Evolutionary conservation across 1,140 invertebrate species (phyloP).

Genomic region (Drosophila serrata): DNA sequence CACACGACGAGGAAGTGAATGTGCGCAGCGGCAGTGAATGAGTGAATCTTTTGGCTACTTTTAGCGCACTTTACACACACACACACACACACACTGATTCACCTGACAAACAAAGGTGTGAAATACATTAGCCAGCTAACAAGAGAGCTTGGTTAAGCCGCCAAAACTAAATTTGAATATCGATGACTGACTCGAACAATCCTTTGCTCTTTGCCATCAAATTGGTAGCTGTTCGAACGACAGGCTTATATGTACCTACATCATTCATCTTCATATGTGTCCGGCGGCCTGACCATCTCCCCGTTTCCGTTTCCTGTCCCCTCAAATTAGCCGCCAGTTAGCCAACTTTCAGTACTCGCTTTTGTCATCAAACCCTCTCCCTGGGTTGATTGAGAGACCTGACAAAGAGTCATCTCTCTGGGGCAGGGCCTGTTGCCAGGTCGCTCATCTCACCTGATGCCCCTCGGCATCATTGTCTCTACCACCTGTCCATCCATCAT

Average conservation of each 20-base stretch:
- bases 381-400: slow-evolving; percentile 55
- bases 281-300: neutral
- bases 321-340: slow-evolving; percentile 69
- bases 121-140: slow-evolving; percentile 48
- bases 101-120: slow-evolving; percentile 68
- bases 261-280: slow-evolving; percentile 68
- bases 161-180: slow-evolving; percentile 27
- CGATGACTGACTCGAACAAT: slow-evolving; percentile 20
- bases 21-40: slow-evolving; percentile 32
- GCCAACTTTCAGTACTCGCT: slow-evolving; percentile 46
- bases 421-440: slow-evolving; percentile 37
- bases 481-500: slow-evolving; percentile 16
- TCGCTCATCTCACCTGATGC: slow-evolving; percentile 11
- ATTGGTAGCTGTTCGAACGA: slow-evolving; percentile 43
- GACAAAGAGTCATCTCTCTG: slow-evolving; percentile 61
- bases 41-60: slow-evolving; percentile 47
- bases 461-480: neutral
- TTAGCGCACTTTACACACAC: slow-evolving; percentile 16
- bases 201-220: slow-evolving; percentile 19
- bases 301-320: slow-evolving; percentile 30
- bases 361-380: slow-evolving; percentile 58
- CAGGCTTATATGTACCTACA: neutral
- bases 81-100: slow-evolving; percentile 24
- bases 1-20: slow-evolving; percentile 69
- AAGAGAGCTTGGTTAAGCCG: slow-evolving; percentile 25